Percentiles rank a stretch among this genome's conserved stretches.
Conservation (phyloP, 2,888 invertebrate genomes). For the Morpho achilles region DNA sequence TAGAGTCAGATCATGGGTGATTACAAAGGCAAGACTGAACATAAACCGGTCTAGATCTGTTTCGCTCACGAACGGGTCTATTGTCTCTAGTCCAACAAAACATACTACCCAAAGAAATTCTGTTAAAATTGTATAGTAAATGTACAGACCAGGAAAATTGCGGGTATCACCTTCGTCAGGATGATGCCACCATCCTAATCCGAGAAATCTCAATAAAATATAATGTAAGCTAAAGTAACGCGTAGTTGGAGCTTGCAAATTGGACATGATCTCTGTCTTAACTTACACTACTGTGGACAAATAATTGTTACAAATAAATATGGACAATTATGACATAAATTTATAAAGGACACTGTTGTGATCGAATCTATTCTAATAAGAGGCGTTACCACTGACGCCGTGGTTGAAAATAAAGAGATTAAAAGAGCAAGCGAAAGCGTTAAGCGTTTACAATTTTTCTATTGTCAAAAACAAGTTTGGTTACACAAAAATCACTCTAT, state of each 20-base stretch:
- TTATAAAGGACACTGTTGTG: not conserved
- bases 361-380: not conserved
- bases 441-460: too few relatives aligned
- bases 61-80: constrained; percentile 68
- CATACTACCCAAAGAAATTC: constrained; percentile 64
- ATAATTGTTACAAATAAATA: not conserved
- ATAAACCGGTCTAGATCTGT: constrained; percentile 68
- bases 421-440: not conserved
- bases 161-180: constrained; percentile 56
- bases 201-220: constrained; percentile 54
- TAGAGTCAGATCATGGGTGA: constrained; percentile 66
- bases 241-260: constrained; percentile 36
- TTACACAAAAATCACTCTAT: too few relatives aligned
- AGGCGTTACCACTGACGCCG: not conserved
- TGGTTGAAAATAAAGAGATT: not conserved
- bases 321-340: not conserved
- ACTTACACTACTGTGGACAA: constrained; percentile 1
- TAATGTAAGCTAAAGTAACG: constrained; percentile 61
- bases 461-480: too few relatives aligned
- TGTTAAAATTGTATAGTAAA: constrained; percentile 60
- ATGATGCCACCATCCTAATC: constrained; percentile 72
- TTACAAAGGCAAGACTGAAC: constrained; percentile 71
- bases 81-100: constrained; percentile 68
- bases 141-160: constrained; percentile 60
- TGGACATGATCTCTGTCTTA: constrained; percentile 16